Evolutionary conservation across 64 coral and sea anemone genomes (phyloP).

Genomic region (Pocillopora verrucosa): DNA sequence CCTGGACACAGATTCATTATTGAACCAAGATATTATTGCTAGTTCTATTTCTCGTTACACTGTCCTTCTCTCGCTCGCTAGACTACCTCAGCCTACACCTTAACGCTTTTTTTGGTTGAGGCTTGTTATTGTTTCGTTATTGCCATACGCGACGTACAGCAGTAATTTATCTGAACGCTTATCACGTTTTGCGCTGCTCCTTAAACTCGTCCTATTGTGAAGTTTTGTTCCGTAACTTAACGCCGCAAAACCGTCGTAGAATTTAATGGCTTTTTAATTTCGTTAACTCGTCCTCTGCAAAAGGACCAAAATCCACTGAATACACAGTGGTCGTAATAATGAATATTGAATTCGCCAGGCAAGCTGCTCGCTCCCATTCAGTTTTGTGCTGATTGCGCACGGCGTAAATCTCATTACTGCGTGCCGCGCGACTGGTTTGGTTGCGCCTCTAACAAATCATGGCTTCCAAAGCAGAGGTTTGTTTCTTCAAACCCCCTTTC

Average conservation of each 20-base stretch:
- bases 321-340: slow-evolving; percentile 5
- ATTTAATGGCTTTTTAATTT: background rate
- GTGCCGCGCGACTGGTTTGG: background rate
- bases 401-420: background rate
- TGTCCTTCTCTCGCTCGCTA: background rate
- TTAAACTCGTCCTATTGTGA: background rate
- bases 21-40: background rate
- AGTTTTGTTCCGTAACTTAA: background rate
- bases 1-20: background rate
- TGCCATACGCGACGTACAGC: background rate
- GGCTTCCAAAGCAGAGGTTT: background rate
- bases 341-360: slow-evolving; percentile 5
- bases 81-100: background rate
- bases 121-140: background rate
- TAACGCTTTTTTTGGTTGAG: background rate
- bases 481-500: background rate
- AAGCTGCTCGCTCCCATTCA: background rate
- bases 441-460: background rate
- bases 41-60: background rate
- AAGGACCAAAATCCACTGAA: background rate
- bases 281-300: background rate
- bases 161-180: background rate
- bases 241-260: too few relatives aligned
- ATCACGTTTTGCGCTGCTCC: background rate
- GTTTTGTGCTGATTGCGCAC: slow-evolving; percentile 1